Evolutionary conservation across 2,113 vertebrate species (phyloP), one percentile per base, ranked within the genome.

Genomic region (Martes martes): DNA sequence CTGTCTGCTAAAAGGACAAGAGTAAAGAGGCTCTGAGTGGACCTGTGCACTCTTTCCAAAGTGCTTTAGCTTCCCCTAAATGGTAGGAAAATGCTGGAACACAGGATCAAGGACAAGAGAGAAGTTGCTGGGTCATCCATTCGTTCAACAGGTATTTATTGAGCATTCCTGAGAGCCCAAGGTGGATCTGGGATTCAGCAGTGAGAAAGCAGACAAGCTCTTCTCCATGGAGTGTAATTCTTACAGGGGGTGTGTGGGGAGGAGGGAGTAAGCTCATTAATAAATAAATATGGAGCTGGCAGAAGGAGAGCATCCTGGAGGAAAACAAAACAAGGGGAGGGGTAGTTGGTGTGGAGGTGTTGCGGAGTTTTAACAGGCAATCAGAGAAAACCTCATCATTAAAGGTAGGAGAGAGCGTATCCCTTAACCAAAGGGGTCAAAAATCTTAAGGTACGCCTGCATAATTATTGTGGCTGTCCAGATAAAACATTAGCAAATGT

Each of bases 1-100:
- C 99, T 99, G 99, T 99, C 99, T 99, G 99, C 99, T 99, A 92
- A 98, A 99, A 95, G 57, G 96, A 85, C 14, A 94, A 98, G 95
- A 63, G 88, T 86, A 96, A 84, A 97, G 33, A 92, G 26, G 18
- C 2, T 74, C 57, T 98, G 76, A 98, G 87, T 55, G 84, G 50
- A 79, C 26, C 33, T 45, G 8, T 1, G 11, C 0, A 21, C 28
- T 81, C 39, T 3, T 79, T 23, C 33, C 57, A 19, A 8, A 2
- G 36, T 2, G 15, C 10, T 24, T 61, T n/a, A 36, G 15, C 26
- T n/a, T 52, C 33, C 57, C 26, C 36, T 1, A 1, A 4, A 19
- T 16, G 71, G 76, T 9, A 28, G 36, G 19, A 52, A 61, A 69
- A 71, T 42, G 15, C 14, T n/a, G 65, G 61, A 79, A 59, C 21